Evolutionary conservation across 2,113 vertebrate species (phyloP).

Genomic region (Lophura nycthemera): DNA sequence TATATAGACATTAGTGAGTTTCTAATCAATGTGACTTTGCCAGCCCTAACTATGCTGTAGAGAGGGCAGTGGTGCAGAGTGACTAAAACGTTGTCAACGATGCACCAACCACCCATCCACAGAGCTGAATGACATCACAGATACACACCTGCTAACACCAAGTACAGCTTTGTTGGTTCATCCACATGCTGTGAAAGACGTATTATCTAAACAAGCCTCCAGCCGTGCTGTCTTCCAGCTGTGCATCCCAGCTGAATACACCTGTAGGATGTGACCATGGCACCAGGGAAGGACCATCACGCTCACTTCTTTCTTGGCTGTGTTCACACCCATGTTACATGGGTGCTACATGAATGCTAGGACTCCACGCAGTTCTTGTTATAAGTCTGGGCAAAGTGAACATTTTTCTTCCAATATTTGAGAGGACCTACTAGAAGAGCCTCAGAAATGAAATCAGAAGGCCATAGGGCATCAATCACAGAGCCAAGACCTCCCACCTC

Average conservation of each 20-base stretch:
- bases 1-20: neutral
- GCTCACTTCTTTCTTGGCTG: neutral
- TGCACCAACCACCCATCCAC: neutral
- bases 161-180: neutral
- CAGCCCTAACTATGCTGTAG: neutral
- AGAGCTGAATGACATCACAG: neutral
- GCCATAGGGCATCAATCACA: neutral
- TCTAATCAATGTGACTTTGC: fast-evolving
- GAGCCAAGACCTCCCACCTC: neutral
- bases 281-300: neutral
- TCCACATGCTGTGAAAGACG: neutral
- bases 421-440: neutral
- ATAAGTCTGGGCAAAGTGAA: neutral
- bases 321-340: neutral
- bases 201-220: neutral
- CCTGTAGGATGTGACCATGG: neutral
- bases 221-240: neutral
- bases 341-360: neutral
- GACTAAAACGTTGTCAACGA: neutral
- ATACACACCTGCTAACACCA: neutral
- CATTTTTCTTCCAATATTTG: neutral
- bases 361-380: neutral
- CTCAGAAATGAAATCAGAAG: neutral
- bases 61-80: neutral
- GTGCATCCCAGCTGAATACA: neutral